These are phyloP conservation scores for Tympanuchus pallidicinctus DNA, from an alignment of 2,113 vertebrate species.

Conservation along the genomic window DNA sequence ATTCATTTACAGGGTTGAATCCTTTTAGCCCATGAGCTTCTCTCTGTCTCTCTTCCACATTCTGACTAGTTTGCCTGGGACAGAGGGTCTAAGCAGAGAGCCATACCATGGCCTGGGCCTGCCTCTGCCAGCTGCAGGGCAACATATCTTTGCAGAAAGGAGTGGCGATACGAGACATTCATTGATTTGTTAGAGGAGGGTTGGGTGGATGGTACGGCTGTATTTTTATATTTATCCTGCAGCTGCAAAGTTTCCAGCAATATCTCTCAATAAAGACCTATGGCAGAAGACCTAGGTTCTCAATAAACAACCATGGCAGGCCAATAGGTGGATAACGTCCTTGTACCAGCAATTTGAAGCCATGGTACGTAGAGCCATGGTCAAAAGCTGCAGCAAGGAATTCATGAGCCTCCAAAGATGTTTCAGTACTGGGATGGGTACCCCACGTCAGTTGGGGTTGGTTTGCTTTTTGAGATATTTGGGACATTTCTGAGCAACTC, in stretches of 20 bases:
- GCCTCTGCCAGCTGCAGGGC: neutral
- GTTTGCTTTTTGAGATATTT: neutral
- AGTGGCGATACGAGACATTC: neutral
- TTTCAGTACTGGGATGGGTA: neutral
- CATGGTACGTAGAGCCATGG: accelerated
- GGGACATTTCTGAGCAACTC: neutral
- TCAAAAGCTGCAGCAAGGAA: neutral
- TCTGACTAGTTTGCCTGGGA: neutral
- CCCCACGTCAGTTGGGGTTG: neutral
- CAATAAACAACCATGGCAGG: neutral
- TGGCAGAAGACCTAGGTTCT: neutral
- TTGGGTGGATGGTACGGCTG: neutral
- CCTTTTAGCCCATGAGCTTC: neutral
- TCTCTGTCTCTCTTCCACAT: neutral
- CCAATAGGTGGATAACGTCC: neutral
- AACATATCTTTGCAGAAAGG: neutral
- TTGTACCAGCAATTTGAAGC: neutral
- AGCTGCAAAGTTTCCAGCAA: neutral
- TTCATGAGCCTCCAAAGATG: neutral
- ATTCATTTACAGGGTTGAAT: neutral
- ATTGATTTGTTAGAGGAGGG: neutral
- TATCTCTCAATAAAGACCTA: neutral
- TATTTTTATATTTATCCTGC: neutral
- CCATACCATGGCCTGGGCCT: neutral
- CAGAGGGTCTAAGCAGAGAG: neutral